phyloP scores from a whole-genome alignment of 2,797 vertebrate genomes.

The Amblyopsis hoosieri region DNA sequence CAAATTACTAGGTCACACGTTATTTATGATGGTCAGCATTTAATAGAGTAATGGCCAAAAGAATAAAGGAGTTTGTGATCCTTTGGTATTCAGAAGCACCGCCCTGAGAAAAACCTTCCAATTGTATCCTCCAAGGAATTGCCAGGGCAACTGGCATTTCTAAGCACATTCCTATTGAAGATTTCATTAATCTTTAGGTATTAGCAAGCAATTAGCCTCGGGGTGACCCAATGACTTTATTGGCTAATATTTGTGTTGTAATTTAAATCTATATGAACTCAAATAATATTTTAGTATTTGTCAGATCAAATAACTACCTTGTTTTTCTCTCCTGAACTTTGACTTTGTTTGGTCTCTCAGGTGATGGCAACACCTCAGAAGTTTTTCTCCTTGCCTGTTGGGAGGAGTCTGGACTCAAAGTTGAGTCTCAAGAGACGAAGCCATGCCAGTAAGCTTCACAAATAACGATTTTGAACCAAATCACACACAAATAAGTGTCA shows the following conservation, averaged over 20 bases:
- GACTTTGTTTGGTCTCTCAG: slow-evolving; percentile 63
- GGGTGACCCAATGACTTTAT: no score
- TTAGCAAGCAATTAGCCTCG: no score
- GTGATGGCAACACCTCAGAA: slow-evolving; percentile 71
- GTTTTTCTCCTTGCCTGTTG: slow-evolving; percentile 90
- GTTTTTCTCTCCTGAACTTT: slow-evolving; percentile 3
- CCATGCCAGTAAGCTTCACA: slow-evolving; percentile 72
- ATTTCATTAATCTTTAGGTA: not conserved
- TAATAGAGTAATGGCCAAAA: no score
- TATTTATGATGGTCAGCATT: no score
- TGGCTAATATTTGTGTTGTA: not conserved
- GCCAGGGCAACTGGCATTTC: no score
- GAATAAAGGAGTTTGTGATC: no score
- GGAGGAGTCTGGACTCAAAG: slow-evolving; percentile 84
- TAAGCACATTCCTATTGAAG: not conserved
- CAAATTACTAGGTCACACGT: no score
- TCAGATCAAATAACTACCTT: no score
- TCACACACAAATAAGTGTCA: not conserved
- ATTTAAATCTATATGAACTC: not conserved
- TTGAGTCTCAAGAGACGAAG: slow-evolving; percentile 73
- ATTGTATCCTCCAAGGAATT: no score
- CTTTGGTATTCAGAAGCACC: no score
- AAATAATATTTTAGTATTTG: not conserved
- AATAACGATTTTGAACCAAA: not conserved
- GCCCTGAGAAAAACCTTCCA: no score